phyloP scores from a whole-genome alignment of 2,797 vertebrate genomes.

The Pantherophis alleghaniensis region DNA sequence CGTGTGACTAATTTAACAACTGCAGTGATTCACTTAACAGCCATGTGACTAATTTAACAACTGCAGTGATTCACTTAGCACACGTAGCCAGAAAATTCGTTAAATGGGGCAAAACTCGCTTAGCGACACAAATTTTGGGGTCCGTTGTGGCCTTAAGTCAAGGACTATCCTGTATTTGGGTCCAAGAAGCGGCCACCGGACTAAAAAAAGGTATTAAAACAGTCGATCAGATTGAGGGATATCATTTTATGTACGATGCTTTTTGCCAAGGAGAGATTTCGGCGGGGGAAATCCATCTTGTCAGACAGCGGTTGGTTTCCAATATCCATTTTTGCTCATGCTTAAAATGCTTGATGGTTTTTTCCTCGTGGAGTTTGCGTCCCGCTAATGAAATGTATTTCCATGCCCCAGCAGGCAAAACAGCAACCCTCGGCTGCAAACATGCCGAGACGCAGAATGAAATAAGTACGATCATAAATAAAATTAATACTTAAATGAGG shows the following conservation, averaged over 20 bases:
- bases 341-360: slow-evolving; percentile 49
- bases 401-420: slow-evolving; percentile 45
- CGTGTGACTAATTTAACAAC: too few relatives aligned
- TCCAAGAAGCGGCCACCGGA: too few relatives aligned
- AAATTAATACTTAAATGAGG: slow-evolving; percentile 62
- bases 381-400: slow-evolving; percentile 42
- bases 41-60: too few relatives aligned
- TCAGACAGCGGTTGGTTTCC: slow-evolving; percentile 17
- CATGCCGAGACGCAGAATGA: slow-evolving; percentile 49
- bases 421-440: slow-evolving; percentile 55
- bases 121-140: background rate
- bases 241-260: background rate
- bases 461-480: slow-evolving; percentile 54
- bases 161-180: background rate
- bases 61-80: background rate
- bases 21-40: too few relatives aligned
- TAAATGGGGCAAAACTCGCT: background rate
- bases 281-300: background rate
- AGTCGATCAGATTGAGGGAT: background rate
- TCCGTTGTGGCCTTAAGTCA: background rate
- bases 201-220: background rate
- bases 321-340: slow-evolving; percentile 31
- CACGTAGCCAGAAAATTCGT: fast-evolving
- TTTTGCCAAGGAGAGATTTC: background rate
- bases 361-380: slow-evolving; percentile 36